A percentile compares a stretch with the other conserved stretches of the same genome.
Evolutionary conservation across 2,113 vertebrate genomes (phyloP).

Genomic region (Collichthys lucidus): DNA sequence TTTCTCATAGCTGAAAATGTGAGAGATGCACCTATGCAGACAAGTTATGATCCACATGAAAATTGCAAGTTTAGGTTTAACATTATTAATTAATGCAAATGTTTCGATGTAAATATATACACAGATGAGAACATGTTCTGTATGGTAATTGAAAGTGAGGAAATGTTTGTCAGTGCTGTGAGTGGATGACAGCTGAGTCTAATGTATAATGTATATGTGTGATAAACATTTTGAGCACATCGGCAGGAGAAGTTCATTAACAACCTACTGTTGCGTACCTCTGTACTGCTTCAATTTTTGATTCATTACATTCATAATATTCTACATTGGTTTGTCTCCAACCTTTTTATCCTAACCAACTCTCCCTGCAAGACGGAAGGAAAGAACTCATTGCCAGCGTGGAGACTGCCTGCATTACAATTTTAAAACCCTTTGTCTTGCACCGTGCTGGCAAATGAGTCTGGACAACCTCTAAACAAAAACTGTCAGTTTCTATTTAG

Average conservation of each 20-base stretch:
- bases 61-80: not conserved
- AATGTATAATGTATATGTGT: not conserved
- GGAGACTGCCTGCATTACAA: constrained; percentile 76
- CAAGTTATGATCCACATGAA: constrained; percentile 3
- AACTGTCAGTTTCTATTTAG: constrained; percentile 83
- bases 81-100: constrained; percentile 56
- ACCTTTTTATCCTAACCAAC: constrained; percentile 72
- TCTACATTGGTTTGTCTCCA: constrained; percentile 76
- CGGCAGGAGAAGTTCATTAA: constrained; percentile 72
- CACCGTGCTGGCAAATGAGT: constrained; percentile 78
- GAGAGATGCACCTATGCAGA: not conserved
- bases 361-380: constrained; percentile 61
- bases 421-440: constrained; percentile 80
- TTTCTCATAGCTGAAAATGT: not conserved
- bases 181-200: constrained; percentile 43
- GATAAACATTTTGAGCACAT: constrained; percentile 66
- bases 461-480: constrained; percentile 85
- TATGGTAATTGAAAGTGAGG: constrained; percentile 38
- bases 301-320: constrained; percentile 80
- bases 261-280: constrained; percentile 61
- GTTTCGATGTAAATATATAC: constrained; percentile 46
- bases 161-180: constrained; percentile 44
- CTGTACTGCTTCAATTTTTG: constrained; percentile 74
- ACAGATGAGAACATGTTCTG: constrained; percentile 34
- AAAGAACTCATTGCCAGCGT: constrained; percentile 77